Evolutionary conservation across 2,113 vertebrate genomes (phyloP), one percentile per base, ranked within the genome.

Genomic region (Baryphthengus martii): DNA sequence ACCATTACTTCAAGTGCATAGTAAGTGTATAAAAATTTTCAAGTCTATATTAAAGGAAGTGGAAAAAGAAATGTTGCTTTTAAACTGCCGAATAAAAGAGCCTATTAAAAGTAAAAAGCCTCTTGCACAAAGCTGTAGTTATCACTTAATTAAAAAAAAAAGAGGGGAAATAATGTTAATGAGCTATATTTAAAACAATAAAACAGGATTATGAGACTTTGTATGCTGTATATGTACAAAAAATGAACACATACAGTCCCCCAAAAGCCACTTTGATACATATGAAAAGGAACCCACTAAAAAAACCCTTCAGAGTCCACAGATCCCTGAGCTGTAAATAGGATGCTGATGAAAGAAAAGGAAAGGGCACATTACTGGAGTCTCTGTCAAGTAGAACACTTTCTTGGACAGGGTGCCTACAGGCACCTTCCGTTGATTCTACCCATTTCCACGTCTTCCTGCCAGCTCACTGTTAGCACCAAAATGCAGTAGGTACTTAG

Each of bases 81-180:
- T 86, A 89, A 90, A 77, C 31, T 67, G 44, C 17, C 59, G 37
- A 94, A 91, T 56, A 89, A 67, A 89, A 82, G 33, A 79, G 16
- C 33, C 40, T 56, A 67, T 88, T 63, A 85, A 35, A 88, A 85
- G 9, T 10, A 72, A 88, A 94, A 79, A 87, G 25, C 33, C 18
- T 65, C 49, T 68, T 72, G 37, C 39, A 68, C 50, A 88, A 93
- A 91, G 67, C 35, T 56, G 40, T 62, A 90, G 44, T 76, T 88
- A 83, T 62, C 3, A 2, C 11, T 65, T 94, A 80, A 88, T 79
- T 37, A 68, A 76, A 63, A 44, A 65, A 58, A 67, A 67, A 44
- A 20, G 33, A 37, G 17, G 15, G 7, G 42, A 63, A 86, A 82
- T 61, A 59, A 75, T 6, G 18, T 4, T 75, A 52, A 88, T 4